These are phyloP conservation scores for Propithecus deckenii DNA, from an alignment of 2,797 vertebrate species.

Conservation along the genomic window DNA sequence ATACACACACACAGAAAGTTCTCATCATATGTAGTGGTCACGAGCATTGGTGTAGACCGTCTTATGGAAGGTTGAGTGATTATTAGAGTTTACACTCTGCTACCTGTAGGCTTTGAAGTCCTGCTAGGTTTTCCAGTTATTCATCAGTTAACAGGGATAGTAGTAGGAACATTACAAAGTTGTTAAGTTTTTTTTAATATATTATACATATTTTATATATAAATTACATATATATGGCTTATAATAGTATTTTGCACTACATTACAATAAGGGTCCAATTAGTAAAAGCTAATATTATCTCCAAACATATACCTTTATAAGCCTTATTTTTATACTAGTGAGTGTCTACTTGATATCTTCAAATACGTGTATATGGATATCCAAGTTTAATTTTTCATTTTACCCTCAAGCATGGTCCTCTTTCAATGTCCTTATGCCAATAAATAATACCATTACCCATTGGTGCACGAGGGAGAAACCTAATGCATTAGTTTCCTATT, in stretches of 20 bases:
- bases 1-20: neutral
- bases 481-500: neutral
- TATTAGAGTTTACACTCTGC: neutral
- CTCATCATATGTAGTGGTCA: neutral
- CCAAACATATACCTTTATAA: neutral
- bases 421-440: neutral
- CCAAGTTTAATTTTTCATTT: neutral
- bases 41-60: neutral
- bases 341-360: neutral
- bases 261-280: neutral
- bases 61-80: neutral
- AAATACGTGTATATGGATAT: neutral
- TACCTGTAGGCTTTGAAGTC: no score
- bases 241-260: no score
- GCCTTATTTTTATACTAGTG: neutral
- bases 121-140: neutral
- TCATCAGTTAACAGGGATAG: no score
- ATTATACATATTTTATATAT: no score
- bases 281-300: neutral
- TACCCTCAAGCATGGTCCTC: neutral
- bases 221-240: no score
- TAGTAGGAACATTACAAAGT: neutral
- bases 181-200: neutral
- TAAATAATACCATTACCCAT: neutral
- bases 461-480: neutral